Evolutionary conservation across 2,888 invertebrate species (phyloP).

Genomic region (Smittia sp.): DNA sequence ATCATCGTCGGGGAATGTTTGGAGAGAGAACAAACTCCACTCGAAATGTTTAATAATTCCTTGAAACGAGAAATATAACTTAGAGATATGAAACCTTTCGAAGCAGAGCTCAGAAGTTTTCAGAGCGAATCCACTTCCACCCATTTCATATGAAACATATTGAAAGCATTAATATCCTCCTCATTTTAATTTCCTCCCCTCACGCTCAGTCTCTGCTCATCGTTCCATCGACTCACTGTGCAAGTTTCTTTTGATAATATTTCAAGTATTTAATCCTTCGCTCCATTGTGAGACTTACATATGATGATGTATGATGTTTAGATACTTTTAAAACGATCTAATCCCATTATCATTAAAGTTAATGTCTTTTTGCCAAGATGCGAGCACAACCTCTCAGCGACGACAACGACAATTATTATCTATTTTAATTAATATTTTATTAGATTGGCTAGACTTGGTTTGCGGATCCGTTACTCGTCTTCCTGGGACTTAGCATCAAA

Average conservation of each 20-base stretch:
- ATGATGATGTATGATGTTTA: slow-evolving; percentile 1
- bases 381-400: neutral
- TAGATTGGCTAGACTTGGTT: slow-evolving; percentile 37
- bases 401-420: slow-evolving; percentile 27
- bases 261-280: slow-evolving; percentile 33
- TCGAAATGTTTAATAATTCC: too few species aligned
- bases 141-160: neutral
- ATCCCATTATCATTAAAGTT: slow-evolving; percentile 37
- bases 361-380: slow-evolving; percentile 10
- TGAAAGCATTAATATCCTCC: neutral
- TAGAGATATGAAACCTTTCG: too few species aligned
- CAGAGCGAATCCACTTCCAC: neutral
- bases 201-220: neutral
- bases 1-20: too few species aligned
- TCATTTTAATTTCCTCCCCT: neutral
- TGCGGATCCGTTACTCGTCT: neutral
- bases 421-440: slow-evolving; percentile 39
- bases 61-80: too few species aligned
- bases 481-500: neutral
- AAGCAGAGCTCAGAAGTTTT: too few species aligned
- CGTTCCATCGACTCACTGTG: neutral
- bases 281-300: slow-evolving; percentile 9
- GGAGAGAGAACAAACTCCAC: too few species aligned
- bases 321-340: neutral
- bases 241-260: neutral